Evolutionary conservation across 2,797 vertebrate species (phyloP), one percentile per base, ranked within the genome.

Genomic region (Leptodactylus fallax): DNA sequence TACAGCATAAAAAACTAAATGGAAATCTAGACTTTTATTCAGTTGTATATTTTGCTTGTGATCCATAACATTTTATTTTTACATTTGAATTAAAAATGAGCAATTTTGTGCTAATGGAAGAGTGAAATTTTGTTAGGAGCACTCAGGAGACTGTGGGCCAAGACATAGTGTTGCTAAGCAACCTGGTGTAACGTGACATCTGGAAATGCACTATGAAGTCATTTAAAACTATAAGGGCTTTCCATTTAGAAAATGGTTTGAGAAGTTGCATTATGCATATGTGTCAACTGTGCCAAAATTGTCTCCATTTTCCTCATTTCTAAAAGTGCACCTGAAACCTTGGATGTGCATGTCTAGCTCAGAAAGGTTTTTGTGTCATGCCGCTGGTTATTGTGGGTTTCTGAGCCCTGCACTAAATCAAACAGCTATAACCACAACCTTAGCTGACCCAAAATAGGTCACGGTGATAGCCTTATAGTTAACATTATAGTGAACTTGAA

Each of bases 21-120:
- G 72, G 45, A 85, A 85, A 85, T 61, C n/a, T 9, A 51, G 56
- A 53, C 45, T 65, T 77, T 61, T 25, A 27, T 81, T 10, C 11
- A 45, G 83, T 72, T 79, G 45, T 65, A 51, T 89, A 53, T 83
- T 89, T 89, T 86, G 72, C 36, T 72, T 83, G 71, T 82, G 63
- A 85, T 72, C 79, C 49, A 69, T 60, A 86, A 86, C 53, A 60
- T 81, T 76, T 84, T 36, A 36, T 36, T 85, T 67, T 79, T 72
- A 84, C 63, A 89, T 86, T 79, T 89, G 85, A 89, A 89, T 89
- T 89, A 89, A 89, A 83, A 89, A 86, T 89, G 88, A 86, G 88
- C 88, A 78, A 86, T 89, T 89, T 89, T 79, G 72, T 79, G 85
- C 88, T 83, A 89, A 89, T 89, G 88, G 84, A 81, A 36, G 61